A percentile compares a stretch with the other conserved stretches of the same genome.
phyloP scores from a whole-genome alignment of 2,113 vertebrate species.

The Campylomormyrus numenius region DNA sequence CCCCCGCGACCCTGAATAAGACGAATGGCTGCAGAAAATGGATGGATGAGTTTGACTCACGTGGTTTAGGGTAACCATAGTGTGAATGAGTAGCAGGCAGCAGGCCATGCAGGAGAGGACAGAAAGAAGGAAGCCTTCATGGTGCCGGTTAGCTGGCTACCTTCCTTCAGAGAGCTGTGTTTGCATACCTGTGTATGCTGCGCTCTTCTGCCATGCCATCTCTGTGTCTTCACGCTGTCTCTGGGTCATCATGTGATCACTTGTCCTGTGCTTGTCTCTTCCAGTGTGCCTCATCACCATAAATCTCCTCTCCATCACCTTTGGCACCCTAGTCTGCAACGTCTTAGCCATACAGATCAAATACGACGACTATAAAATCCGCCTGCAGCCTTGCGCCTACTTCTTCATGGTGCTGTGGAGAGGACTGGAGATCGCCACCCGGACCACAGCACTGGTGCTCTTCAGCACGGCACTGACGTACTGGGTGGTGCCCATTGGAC shows the following conservation, averaged over 20 bases:
- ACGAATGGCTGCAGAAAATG: too few species aligned
- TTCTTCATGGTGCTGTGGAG: slow-evolving; percentile 85
- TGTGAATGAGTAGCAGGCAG: neutral
- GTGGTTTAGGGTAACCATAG: neutral
- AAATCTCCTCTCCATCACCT: slow-evolving; percentile 81
- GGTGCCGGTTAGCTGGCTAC: neutral
- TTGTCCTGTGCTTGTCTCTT: slow-evolving; percentile 16
- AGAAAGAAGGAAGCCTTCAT: neutral
- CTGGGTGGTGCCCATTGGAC: slow-evolving; percentile 75
- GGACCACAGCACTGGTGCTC: slow-evolving; percentile 77
- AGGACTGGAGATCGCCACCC: slow-evolving; percentile 82
- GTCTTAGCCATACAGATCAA: slow-evolving; percentile 89
- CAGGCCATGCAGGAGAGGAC: neutral
- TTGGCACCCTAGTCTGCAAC: slow-evolving; percentile 85
- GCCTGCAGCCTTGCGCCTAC: slow-evolving; percentile 66
- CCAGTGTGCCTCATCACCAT: slow-evolving; percentile 80
- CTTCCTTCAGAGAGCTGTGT: neutral
- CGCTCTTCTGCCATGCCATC: neutral
- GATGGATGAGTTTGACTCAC: neutral
- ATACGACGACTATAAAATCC: slow-evolving; percentile 90
- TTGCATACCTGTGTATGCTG: neutral
- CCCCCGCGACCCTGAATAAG: too few species aligned
- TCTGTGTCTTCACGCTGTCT: neutral
- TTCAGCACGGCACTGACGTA: slow-evolving; percentile 81
- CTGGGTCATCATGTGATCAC: neutral